Evolutionary conservation across 2,113 vertebrate genomes (phyloP).

Genomic region (Naja naja): DNA sequence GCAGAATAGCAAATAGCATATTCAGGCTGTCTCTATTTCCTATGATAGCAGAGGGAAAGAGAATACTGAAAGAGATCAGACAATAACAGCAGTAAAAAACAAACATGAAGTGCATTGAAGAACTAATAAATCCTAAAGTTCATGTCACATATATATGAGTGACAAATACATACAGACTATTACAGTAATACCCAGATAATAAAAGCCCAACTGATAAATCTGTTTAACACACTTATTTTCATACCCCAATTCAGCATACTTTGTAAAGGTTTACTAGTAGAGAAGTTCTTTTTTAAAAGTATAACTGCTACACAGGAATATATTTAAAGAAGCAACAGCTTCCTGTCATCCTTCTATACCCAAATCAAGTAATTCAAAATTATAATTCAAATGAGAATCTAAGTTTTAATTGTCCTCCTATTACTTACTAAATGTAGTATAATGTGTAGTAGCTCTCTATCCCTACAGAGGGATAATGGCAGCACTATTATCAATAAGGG

Average conservation of each 20-base stretch:
- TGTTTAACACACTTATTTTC: background rate
- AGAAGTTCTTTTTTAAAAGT: too few relatives aligned
- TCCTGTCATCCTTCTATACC: too few relatives aligned
- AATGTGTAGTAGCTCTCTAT: background rate
- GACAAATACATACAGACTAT: background rate
- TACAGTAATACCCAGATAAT: background rate
- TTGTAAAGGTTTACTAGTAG: too few relatives aligned
- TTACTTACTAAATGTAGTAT: background rate
- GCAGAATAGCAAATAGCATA: background rate
- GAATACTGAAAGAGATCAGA: background rate
- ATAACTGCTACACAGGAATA: too few relatives aligned
- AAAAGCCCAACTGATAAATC: background rate
- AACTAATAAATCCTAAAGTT: background rate
- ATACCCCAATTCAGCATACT: too few relatives aligned
- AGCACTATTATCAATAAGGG: background rate
- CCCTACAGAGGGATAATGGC: background rate
- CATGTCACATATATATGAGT: background rate
- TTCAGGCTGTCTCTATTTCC: background rate
- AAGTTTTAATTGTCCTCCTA: background rate
- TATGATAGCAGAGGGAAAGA: background rate
- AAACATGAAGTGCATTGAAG: background rate
- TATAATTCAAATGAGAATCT: too few relatives aligned
- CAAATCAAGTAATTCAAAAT: too few relatives aligned
- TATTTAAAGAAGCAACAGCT: too few relatives aligned
- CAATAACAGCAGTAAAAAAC: background rate